Evolutionary conservation across 2,888 invertebrate species (phyloP).

Genomic region (Drosophila meridionalis): DNA sequence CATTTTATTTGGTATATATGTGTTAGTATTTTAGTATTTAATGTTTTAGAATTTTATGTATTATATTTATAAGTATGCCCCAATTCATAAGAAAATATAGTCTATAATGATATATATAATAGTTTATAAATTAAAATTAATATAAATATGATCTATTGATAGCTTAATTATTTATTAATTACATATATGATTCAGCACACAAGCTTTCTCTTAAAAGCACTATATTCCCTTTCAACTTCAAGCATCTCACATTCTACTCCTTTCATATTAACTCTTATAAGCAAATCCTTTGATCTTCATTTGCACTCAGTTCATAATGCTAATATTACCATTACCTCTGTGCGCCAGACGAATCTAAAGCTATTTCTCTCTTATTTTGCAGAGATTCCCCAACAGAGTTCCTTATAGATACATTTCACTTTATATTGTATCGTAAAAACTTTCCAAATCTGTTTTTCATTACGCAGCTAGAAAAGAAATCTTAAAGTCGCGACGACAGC

Average conservation of each 20-base stretch:
- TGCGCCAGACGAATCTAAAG: slow-evolving; percentile 19
- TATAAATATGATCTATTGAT: too few species aligned
- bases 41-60: too few species aligned
- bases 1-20: too few species aligned
- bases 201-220: background rate
- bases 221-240: too few species aligned
- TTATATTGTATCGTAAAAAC: slow-evolving; percentile 66
- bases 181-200: background rate
- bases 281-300: slow-evolving; percentile 29
- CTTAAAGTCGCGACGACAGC: slow-evolving; percentile 48
- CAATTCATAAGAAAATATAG: too few species aligned
- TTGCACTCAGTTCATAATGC: slow-evolving; percentile 4
- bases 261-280: background rate
- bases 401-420: slow-evolving; percentile 44
- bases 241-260: background rate
- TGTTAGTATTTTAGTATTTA: too few species aligned
- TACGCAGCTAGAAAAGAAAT: slow-evolving; percentile 55
- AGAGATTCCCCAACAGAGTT: slow-evolving; percentile 22
- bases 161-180: too few species aligned
- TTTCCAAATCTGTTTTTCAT: slow-evolving; percentile 78
- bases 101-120: too few species aligned
- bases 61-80: too few species aligned
- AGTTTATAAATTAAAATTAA: too few species aligned
- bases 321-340: background rate
- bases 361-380: slow-evolving; percentile 14